Base-by-base conservation (phyloP, 2,888 invertebrate genomes). In the Drosophila flavopinicola region DNA sequence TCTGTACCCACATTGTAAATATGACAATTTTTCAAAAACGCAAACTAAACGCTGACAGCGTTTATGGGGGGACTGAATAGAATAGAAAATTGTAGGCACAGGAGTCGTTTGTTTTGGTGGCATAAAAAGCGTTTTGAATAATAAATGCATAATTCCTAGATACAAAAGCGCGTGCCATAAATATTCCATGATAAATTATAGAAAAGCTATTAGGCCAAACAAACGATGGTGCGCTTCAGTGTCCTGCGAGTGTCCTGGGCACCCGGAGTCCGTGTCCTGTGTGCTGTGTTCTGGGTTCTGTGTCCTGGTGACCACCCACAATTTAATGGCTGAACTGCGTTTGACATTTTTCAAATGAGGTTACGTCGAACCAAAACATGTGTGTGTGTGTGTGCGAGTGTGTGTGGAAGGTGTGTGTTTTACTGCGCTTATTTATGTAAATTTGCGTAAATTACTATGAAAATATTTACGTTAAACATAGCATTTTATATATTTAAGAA, bases 301-400 rank as follows among this genome's bases (percentile, higher is more conserved):
- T 20, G 27, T 30, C 39, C 48, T 25, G 47, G 23, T 37, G 10
- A 15, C 42, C 42, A 29, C 23, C 47, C 37, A 53, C 29, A 13
- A 60, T 57, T 66, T 66, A 66, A 70, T 71, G 58, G 68, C 42
- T 32, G 47, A 51, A 44, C 74, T 83, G 87, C 70, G 70, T 87
- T 85, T 87, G 87, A 87, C 85, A 84, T 84, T 85, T 86, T 86
- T 70, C 69, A 84, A 86, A 85, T 83, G 83, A 75, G 87, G 75
- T 80, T 80, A 75, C 70, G 56, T 47, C 61, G 60, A 32, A 61
- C 42, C 57, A 32, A 60, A 73, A 56, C 60, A 59, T 33, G 47
- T 20, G 10, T 7, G 17, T 30, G 30, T 30, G 25, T 47, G 42
- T n/a, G 24, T 49, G 23, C 17, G 13, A 23, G 27, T 29, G 11